phyloP scores from a whole-genome alignment of 2,113 vertebrate genomes.

The Neoarius graeffei region DNA sequence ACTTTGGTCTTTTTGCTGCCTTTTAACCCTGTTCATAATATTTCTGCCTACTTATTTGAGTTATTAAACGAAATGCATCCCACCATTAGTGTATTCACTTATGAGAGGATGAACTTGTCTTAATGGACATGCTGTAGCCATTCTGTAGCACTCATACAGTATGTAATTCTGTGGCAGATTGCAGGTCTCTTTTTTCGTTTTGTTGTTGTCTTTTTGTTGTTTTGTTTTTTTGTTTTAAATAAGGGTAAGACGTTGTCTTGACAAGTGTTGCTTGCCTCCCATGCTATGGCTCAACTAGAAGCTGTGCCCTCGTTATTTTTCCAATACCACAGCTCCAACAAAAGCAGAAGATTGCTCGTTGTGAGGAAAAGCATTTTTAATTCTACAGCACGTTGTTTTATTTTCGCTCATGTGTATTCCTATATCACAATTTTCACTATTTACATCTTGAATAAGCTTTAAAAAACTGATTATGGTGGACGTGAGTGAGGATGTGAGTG shows the following conservation, averaged over 20 bases:
- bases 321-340: not conserved
- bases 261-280: constrained; percentile 1
- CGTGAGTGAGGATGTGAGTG: not conserved
- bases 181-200: not conserved
- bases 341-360: not conserved
- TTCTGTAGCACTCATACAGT: not conserved
- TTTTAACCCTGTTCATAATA: not conserved
- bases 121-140: not conserved
- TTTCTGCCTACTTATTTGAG: not conserved
- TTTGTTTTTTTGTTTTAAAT: not conserved
- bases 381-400: not conserved
- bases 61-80: not conserved
- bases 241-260: not conserved
- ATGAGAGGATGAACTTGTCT: not conserved
- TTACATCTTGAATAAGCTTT: not conserved
- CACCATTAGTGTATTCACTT: not conserved
- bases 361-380: not conserved
- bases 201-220: not conserved
- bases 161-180: not conserved
- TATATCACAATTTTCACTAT: not conserved
- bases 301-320: constrained; percentile 3
- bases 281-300: not conserved
- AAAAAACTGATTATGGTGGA: not conserved
- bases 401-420: not conserved
- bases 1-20: not conserved